Evolutionary conservation across 2,888 invertebrate species (phyloP), one percentile per base, ranked within the genome.

Genomic region (Rhyacophila evoluta): DNA sequence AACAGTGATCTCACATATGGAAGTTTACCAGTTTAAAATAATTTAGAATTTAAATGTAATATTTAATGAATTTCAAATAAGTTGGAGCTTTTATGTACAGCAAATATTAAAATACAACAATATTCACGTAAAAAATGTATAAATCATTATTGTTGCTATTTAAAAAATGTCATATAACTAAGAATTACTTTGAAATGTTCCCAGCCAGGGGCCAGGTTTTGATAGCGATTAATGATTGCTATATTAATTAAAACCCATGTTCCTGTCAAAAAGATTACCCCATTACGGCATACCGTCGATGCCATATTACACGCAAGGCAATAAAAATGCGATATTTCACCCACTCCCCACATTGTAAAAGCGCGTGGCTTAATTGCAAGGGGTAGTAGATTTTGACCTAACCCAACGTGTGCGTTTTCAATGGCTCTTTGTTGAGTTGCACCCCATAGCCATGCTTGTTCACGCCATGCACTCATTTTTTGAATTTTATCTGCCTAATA

Each of bases 281-380:
- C 55, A 55, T 55, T 55, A 55, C 55, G 19, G 19, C 12, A 55
- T 55, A 55, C 55, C 25, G 19, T 55, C 25, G 55, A 55, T 55
- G 12, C 19, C 10, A 55, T 55, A 55, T 55, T 55, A 55, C 55
- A 55, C 55, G 55, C 55, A 19, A 15, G 55, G 55, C 55, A 55
- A 55, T 55, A 55, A 55, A 55, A 55, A 55, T 2, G 55, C 55
- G 25, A 55, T 55, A 55, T 55, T 55, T 55, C 55, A 55, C 55
- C 55, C 25, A 55, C 55, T 19, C 55, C 55, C 55, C 55, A 12
- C 15, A 41, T 55, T 55, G 55, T 55, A 55, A 25, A 33, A 55
- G 55, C 55, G 55, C 55, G 55, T 55, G 55, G 55, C 55, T 55
- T 55, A 55, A 55, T 55, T 55, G 55, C 55, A n/a, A 55, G 19